Evolutionary conservation across 2,113 vertebrate species (phyloP).

Genomic region (Hemichromis elongatus): DNA sequence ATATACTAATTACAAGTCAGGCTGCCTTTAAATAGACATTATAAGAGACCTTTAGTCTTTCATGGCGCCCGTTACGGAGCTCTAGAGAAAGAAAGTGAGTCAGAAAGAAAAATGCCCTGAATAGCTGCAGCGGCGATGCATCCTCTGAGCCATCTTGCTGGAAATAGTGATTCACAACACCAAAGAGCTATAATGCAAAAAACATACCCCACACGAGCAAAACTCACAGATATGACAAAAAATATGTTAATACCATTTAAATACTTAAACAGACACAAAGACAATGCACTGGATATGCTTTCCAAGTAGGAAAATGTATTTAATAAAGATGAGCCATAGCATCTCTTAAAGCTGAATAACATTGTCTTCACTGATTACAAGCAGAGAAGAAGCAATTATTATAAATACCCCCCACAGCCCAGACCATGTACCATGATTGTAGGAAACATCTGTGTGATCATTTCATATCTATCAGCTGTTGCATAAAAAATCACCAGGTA

Average conservation of each 20-base stretch:
- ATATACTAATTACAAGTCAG: not conserved
- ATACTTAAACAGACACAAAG: not conserved
- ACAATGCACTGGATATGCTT: not conserved
- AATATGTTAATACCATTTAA: not conserved
- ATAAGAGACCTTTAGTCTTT: not conserved
- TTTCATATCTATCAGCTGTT: not conserved
- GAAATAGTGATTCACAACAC: constrained; percentile 59
- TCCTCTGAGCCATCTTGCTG: constrained; percentile 53
- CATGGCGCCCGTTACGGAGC: not conserved
- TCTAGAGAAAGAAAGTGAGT: not conserved
- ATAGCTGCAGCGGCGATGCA: constrained; percentile 12
- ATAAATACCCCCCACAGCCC: constrained; percentile 60
- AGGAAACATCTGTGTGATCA: constrained; percentile 12
- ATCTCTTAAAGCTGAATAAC: constrained; percentile 21
- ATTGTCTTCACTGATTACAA: constrained; percentile 28
- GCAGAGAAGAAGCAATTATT: constrained; percentile 42
- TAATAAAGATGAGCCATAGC: constrained; percentile 48
- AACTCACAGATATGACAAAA: not conserved
- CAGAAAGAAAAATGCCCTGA: constrained; percentile 36
- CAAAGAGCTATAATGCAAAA: constrained; percentile 39
- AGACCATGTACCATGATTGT: constrained; percentile 12
- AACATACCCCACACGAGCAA: constrained; percentile 12
- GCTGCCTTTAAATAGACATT: not conserved
- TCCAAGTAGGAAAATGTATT: constrained; percentile 22
- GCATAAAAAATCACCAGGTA: constrained; percentile 42